These are phyloP conservation scores for Callaeas wilsoni DNA, from an alignment of 2,113 vertebrate species.

Conservation along the genomic window DNA sequence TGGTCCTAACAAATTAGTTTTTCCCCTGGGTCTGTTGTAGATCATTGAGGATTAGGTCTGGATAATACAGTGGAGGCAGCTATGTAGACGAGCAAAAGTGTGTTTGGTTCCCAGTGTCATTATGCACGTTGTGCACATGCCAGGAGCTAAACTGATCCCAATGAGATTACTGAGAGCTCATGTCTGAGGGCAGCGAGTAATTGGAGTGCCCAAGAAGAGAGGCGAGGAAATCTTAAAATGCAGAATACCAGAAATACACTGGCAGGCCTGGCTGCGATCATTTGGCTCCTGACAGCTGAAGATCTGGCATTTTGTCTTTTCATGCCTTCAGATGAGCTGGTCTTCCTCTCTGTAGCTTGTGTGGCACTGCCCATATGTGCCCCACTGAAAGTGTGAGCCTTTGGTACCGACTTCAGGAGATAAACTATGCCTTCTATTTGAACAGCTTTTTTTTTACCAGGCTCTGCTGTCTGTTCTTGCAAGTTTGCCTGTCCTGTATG, in stretches of 20 bases:
- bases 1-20: background rate
- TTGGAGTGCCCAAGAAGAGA: background rate
- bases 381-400: background rate
- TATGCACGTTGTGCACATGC: background rate
- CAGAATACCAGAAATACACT: background rate
- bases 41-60: background rate
- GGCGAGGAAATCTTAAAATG: background rate
- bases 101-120: background rate
- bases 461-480: background rate
- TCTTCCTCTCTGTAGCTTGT: background rate
- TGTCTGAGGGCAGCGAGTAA: background rate
- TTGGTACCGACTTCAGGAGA: background rate
- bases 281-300: background rate
- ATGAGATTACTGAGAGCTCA: fast-evolving
- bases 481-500: background rate
- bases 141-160: background rate
- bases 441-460: background rate
- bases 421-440: background rate
- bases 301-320: background rate
- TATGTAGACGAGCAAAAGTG: background rate
- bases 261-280: fast-evolving
- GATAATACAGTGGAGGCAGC: background rate
- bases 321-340: background rate
- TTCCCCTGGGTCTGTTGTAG: background rate
- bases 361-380: background rate